Evolutionary conservation across 2,113 vertebrate species (phyloP).

Genomic region (Gopherus evgoodei): DNA sequence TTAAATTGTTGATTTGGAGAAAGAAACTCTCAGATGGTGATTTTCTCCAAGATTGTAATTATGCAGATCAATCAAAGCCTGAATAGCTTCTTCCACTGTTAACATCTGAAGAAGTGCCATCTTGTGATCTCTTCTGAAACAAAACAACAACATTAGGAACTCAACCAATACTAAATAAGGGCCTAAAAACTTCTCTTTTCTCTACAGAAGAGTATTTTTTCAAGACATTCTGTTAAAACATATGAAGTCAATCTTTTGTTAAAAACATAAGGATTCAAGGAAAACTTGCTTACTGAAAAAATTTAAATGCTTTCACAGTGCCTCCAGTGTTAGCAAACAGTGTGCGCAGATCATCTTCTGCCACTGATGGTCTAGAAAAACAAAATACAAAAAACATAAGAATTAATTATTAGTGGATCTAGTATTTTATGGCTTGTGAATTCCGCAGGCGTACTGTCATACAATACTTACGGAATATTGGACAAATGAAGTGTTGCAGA

Average conservation of each 20-base stretch:
- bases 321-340: slow-evolving; percentile 96
- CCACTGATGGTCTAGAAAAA: slow-evolving; percentile 89
- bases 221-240: neutral
- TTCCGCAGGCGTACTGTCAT: neutral
- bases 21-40: slow-evolving; percentile 97
- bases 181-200: neutral
- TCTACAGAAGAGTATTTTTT: neutral
- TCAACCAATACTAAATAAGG: slow-evolving; percentile 15
- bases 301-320: slow-evolving; percentile 98
- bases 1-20: slow-evolving; percentile 98
- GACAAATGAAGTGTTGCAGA: slow-evolving; percentile 96
- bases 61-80: slow-evolving; percentile 97
- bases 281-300: slow-evolving; percentile 94
- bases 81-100: slow-evolving; percentile 96
- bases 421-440: neutral
- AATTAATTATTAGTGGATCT: neutral
- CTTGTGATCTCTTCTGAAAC: slow-evolving; percentile 94
- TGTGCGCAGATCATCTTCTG: slow-evolving; percentile 93
- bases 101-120: slow-evolving; percentile 99
- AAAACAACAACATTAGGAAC: slow-evolving; percentile 78
- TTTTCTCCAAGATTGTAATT: slow-evolving; percentile 98
- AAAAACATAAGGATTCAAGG: slow-evolving; percentile 38
- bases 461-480: slow-evolving; percentile 94
- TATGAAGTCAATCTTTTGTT: neutral
- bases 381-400: neutral